Evolutionary conservation across 1,140 invertebrate genomes (phyloP).

Genomic region (Zaprionus africanus): DNA sequence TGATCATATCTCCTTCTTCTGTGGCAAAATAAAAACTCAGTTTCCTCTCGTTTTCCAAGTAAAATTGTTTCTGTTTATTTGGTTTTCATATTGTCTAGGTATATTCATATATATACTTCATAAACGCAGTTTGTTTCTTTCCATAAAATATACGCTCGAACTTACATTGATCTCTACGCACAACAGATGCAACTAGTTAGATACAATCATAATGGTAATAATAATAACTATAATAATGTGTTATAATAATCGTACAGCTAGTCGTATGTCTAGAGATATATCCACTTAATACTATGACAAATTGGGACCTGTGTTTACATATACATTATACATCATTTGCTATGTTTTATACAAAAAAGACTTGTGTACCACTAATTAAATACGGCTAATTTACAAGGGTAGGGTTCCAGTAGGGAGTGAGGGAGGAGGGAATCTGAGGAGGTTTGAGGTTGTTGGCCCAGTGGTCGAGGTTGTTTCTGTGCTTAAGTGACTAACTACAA

Average conservation of each 20-base stretch:
- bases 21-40: neutral
- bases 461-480: slow-evolving; percentile 50
- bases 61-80: slow-evolving; percentile 60
- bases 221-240: slow-evolving; percentile 30
- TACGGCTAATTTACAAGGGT: slow-evolving; percentile 63
- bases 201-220: slow-evolving; percentile 48
- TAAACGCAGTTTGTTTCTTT: slow-evolving; percentile 44
- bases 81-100: slow-evolving; percentile 63
- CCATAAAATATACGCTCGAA: slow-evolving; percentile 73
- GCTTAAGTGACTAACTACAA: slow-evolving; percentile 73
- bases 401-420: neutral
- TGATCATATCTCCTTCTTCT: no score
- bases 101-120: slow-evolving; percentile 59
- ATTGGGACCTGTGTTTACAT: slow-evolving; percentile 43
- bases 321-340: slow-evolving; percentile 42
- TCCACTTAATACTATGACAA: slow-evolving; percentile 71
- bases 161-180: slow-evolving; percentile 70
- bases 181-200: slow-evolving; percentile 72
- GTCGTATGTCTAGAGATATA: slow-evolving; percentile 31
- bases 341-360: slow-evolving; percentile 76
- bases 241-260: slow-evolving; percentile 35
- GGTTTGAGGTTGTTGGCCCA: slow-evolving; percentile 13
- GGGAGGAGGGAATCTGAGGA: slow-evolving; percentile 12
- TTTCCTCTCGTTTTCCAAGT: slow-evolving; percentile 22
- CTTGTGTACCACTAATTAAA: slow-evolving; percentile 57